phyloP scores from a whole-genome alignment of 2,113 vertebrate species.

The Eptesicus fuscus region DNA sequence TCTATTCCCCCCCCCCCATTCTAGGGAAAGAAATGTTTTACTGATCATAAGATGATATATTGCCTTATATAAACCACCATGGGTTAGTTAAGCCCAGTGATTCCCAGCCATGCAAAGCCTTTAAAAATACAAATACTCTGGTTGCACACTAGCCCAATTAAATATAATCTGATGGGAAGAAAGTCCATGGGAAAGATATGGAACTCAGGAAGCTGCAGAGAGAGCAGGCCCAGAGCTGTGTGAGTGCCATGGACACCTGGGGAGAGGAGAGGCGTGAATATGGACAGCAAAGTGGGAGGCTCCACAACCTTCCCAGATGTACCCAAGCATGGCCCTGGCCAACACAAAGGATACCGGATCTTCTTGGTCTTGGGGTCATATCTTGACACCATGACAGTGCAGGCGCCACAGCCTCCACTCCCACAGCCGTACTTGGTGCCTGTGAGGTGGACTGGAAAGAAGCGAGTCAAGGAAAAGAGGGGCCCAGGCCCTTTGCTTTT shows the following conservation, averaged over 20 bases:
- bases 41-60: not conserved
- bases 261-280: not conserved
- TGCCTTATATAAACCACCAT: not conserved
- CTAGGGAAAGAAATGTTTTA: not conserved
- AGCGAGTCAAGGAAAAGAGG: slow-evolving; percentile 70
- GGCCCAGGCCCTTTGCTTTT: not conserved
- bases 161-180: not conserved
- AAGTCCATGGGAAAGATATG: not conserved
- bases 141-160: not conserved
- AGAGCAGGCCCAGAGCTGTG: not conserved
- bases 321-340: not conserved
- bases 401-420: slow-evolving; percentile 88
- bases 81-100: not conserved
- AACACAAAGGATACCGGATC: slow-evolving; percentile 86
- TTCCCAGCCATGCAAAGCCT: not conserved
- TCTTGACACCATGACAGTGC: slow-evolving; percentile 89
- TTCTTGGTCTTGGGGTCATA: slow-evolving; percentile 81
- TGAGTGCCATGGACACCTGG: accelerated
- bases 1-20: not conserved
- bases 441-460: slow-evolving; percentile 82
- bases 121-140: not conserved
- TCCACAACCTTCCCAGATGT: too few relatives aligned
- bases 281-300: not conserved
- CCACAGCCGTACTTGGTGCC: slow-evolving; percentile 90
- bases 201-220: not conserved